Evolutionary conservation across 2,113 vertebrate genomes (phyloP), one percentile per base, ranked within the genome.

Genomic region (Amphiprion percula): DNA sequence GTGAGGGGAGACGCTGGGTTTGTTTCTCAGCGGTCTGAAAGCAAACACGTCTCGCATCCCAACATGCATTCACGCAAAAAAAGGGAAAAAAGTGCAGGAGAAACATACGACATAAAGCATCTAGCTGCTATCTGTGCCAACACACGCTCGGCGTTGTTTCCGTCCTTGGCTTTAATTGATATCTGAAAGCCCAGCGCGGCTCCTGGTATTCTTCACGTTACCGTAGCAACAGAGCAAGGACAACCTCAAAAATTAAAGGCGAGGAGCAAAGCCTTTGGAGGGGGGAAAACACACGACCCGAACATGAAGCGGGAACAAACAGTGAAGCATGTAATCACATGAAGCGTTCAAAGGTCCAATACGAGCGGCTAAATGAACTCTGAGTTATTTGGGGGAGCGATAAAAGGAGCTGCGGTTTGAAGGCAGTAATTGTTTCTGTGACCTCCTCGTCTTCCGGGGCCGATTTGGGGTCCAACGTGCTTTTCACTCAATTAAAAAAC

Each of bases 201-300:
- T 80, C 62, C 71, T 60, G 11, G 73, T 93, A 75, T 91, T 88
- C 87, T 86, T 81, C 80, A 88, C 5, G 92, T 93, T 94, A 85
- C 92, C 91, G 82, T 94, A 90, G 93, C 93, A 94, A 95, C 93
- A 85, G 91, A 88, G 84, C 88, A 89, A 90, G 88, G 90, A 90
- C 84, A 79, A 90, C 68, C 73, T 88, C 41, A 87, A 88, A 90
- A 91, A 85, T 80, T 64, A 76, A 84, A 81, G 68, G 70, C 0
- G 12, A 82, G 49, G 47, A 80, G 72, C 58, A 69, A 85, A 62
- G 63, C 83, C 64, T 55, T 52, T 9, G 52, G 26, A 26, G 26
- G 63, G 54, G 23, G 24, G 53, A 37, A 5, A 26, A 33, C 24
- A 1, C 26, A 33, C 39, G 70, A 61, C 47, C 44, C 59, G 12